These are phyloP conservation scores for Halcyon malimbica DNA, from an alignment of 2,113 vertebrate species.

Conservation along the genomic window DNA sequence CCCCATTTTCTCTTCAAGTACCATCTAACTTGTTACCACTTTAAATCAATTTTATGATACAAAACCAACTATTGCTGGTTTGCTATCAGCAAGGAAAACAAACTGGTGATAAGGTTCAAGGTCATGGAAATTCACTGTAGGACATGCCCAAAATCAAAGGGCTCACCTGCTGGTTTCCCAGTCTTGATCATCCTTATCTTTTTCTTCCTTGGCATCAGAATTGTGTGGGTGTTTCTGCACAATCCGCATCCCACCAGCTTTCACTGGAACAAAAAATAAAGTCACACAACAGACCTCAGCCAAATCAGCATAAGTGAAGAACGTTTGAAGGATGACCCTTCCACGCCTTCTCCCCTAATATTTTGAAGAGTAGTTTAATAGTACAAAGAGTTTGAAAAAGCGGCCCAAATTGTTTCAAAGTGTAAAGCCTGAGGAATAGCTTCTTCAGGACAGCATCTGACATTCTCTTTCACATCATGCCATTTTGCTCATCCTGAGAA, in stretches of 20 bases:
- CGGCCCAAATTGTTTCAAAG: neutral
- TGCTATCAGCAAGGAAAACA: neutral
- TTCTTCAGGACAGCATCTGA: neutral
- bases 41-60: neutral
- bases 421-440: neutral
- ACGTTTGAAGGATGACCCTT: neutral
- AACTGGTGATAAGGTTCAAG: neutral
- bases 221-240: constrained; percentile 92
- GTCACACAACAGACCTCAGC: neutral
- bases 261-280: constrained; percentile 80
- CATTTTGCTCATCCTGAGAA: neutral
- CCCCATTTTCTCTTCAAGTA: neutral
- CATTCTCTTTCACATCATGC: neutral
- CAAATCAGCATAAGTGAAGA: neutral
- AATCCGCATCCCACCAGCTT: constrained; percentile 96
- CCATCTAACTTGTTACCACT: accelerated
- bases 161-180: constrained; percentile 91
- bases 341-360: neutral
- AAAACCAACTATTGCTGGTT: neutral
- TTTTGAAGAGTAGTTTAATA: neutral
- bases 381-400: neutral
- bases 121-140: neutral
- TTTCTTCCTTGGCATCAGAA: constrained; percentile 81
- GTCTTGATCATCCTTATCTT: constrained; percentile 88
- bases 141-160: neutral